These are phyloP conservation scores for Xenus cinereus DNA, from an alignment of 2,113 vertebrate species.

Conservation along the genomic window DNA sequence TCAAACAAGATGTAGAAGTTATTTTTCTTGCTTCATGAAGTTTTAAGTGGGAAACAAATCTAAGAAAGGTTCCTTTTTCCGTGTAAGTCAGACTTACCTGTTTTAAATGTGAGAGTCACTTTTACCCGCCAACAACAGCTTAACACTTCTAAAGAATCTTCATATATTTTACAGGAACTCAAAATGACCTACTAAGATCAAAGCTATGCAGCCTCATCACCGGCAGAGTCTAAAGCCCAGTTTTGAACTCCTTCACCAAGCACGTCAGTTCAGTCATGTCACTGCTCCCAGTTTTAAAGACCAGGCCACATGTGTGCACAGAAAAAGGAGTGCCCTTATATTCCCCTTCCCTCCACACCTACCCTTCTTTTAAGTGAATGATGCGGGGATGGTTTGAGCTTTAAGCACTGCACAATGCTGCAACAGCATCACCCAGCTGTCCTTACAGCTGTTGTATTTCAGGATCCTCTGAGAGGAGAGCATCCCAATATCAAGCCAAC, in stretches of 20 bases:
- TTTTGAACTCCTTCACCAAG: background rate
- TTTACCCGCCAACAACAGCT: background rate
- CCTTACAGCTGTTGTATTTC: background rate
- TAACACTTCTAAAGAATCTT: background rate
- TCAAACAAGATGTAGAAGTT: background rate
- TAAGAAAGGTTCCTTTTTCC: background rate
- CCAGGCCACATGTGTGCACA: background rate
- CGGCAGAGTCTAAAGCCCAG: background rate
- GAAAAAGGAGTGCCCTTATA: background rate
- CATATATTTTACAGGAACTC: background rate
- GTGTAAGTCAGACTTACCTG: background rate
- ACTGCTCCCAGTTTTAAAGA: background rate
- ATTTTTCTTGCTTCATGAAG: background rate
- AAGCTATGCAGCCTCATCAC: background rate
- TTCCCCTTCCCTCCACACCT: background rate
- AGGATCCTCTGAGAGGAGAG: background rate
- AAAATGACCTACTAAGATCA: background rate
- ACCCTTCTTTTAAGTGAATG: background rate
- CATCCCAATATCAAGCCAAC: background rate
- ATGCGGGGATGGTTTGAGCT: rapidly evolving
- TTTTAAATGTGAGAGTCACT: background rate
- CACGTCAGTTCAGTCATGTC: rapidly evolving
- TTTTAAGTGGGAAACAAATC: background rate
- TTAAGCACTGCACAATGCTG: background rate
- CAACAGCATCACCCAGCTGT: background rate